A percentile compares a stretch with the other conserved stretches of the same genome.
Evolutionary conservation across 1,140 invertebrate species (phyloP).

Genomic region (Brachionus plicatilis): DNA sequence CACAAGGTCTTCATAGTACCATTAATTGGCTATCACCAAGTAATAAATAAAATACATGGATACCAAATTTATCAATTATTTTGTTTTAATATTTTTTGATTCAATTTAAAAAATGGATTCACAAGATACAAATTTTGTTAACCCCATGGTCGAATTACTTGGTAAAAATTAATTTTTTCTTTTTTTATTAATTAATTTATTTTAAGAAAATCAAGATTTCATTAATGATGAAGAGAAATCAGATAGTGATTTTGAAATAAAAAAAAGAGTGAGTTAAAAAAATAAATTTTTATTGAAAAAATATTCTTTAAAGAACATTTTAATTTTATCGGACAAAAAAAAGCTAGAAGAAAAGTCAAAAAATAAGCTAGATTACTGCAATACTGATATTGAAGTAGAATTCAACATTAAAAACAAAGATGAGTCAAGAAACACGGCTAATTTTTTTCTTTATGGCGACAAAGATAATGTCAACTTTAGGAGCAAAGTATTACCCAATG

Average conservation of each 20-base stretch:
- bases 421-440: background rate
- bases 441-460: background rate
- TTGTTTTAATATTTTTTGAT: background rate
- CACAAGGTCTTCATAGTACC: background rate
- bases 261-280: background rate
- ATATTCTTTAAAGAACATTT: background rate
- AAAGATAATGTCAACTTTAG: background rate
- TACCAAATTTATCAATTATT: background rate
- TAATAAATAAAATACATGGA: background rate
- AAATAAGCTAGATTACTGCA: background rate
- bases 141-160: background rate
- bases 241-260: background rate
- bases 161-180: background rate
- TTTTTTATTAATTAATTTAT: background rate
- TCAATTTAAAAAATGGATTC: background rate
- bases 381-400: background rate
- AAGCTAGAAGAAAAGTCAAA: background rate
- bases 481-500: background rate
- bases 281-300: background rate
- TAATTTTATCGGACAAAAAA: background rate
- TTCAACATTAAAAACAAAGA: background rate
- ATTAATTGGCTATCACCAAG: background rate
- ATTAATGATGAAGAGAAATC: background rate
- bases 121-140: background rate
- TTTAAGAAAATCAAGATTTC: background rate